These are phyloP conservation scores for Neodontobutis hainanensis DNA, from an alignment of 2,113 vertebrate species.

Conservation along the genomic window DNA sequence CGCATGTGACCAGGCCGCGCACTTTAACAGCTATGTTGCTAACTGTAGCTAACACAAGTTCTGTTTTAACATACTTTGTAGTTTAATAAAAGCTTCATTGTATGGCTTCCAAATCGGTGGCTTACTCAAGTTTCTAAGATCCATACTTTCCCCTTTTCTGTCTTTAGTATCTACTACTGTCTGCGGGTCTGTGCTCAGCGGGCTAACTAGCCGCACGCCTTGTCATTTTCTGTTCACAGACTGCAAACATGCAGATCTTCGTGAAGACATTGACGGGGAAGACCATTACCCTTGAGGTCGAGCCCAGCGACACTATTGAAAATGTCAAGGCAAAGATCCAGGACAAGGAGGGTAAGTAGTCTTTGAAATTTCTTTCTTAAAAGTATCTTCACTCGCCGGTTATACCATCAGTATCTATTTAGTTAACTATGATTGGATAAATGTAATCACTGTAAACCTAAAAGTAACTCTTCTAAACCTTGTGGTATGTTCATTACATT, in stretches of 20 bases:
- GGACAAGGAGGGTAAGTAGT: constrained; percentile 86
- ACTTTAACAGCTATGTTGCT: not conserved
- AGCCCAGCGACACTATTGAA: constrained; percentile 91
- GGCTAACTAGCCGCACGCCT: not conserved
- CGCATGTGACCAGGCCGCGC: constrained; percentile 70
- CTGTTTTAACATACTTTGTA: not conserved
- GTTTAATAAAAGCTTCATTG: not conserved
- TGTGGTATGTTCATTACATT: no score
- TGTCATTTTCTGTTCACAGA: constrained; percentile 34
- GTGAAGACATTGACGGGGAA: constrained; percentile 92
- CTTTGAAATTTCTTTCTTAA: not conserved
- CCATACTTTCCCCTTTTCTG: no score
- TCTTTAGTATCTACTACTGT: not conserved
- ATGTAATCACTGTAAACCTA: no score
- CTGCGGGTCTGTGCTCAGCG: not conserved
- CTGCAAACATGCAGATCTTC: constrained; percentile 90
- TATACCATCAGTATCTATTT: no score
- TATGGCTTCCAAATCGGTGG: no score
- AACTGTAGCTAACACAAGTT: not conserved
- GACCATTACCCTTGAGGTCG: constrained; percentile 92
- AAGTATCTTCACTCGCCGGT: not conserved
- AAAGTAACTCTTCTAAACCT: no score
- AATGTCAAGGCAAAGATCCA: constrained; percentile 93
- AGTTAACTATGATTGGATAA: no score
- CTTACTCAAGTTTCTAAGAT: no score